These are phyloP conservation scores for Dynastes hyllus DNA, from an alignment of 2,888 invertebrate species.

Conservation along the genomic window DNA sequence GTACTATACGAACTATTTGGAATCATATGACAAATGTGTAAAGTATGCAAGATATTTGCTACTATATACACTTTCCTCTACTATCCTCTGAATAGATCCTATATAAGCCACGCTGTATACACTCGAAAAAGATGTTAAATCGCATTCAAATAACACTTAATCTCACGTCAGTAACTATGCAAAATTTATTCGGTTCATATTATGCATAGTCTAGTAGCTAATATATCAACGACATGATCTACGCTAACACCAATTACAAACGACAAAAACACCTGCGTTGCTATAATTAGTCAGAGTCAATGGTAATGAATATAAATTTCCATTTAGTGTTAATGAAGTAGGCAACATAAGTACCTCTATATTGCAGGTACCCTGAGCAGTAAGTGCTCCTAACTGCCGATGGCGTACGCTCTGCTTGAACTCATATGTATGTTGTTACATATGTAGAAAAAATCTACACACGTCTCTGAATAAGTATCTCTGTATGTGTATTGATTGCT, in stretches of 20 bases:
- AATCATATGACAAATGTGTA: too few relatives aligned
- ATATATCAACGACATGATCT: constrained; percentile 27
- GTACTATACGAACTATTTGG: too few relatives aligned
- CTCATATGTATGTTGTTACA: neutral
- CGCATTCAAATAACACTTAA: neutral
- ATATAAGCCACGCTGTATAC: neutral
- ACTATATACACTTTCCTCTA: too few relatives aligned
- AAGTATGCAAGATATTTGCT: too few relatives aligned
- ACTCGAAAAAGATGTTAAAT: neutral
- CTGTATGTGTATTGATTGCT: constrained; percentile 14
- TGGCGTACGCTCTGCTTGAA: neutral
- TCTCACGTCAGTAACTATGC: neutral
- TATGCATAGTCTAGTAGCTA: constrained; percentile 4
- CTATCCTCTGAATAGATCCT: neutral
- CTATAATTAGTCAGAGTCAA: constrained; percentile 35
- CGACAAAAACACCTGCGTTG: constrained; percentile 36
- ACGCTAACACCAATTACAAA: constrained; percentile 11
- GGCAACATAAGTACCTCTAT: neutral
- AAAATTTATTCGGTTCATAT: constrained; percentile 2
- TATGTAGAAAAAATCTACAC: neutral
- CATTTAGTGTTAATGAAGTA: constrained; percentile 27
- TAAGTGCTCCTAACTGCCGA: neutral
- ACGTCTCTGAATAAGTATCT: neutral
- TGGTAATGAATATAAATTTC: constrained; percentile 28
- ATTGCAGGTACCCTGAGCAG: too few relatives aligned